Conservation (phyloP, 2,888 invertebrate species). For the Heteromyza rotundicornis region DNA sequence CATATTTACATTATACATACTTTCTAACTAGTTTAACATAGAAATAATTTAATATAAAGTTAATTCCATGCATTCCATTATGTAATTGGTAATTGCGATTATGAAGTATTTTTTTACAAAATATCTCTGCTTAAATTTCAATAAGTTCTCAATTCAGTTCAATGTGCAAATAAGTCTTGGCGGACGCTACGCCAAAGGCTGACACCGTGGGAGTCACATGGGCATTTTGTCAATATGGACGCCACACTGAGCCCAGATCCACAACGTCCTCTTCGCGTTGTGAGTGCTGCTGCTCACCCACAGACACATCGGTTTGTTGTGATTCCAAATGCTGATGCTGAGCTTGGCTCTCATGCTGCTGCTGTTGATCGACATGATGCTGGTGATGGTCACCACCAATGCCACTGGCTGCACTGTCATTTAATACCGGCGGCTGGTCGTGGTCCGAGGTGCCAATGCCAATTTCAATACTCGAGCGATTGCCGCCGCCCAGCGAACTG, state of each 20-base stretch:
- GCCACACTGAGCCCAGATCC: slow-evolving; percentile 71
- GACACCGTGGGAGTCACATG: neutral
- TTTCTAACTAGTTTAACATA: no score
- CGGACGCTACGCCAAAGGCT: slow-evolving; percentile 21
- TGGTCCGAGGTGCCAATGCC: slow-evolving; percentile 60
- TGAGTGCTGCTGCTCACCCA: slow-evolving; percentile 30
- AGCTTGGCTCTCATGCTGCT: slow-evolving; percentile 27
- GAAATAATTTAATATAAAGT: no score
- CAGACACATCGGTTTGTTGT: slow-evolving; percentile 19
- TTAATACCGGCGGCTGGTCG: slow-evolving; percentile 34
- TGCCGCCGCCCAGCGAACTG: slow-evolving; percentile 63
- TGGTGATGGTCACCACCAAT: slow-evolving; percentile 25
- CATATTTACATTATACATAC: neutral
- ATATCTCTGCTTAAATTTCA: slow-evolving; percentile 3
- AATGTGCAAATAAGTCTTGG: slow-evolving; percentile 47
- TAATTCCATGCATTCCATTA: no score
- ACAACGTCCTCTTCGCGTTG: slow-evolving; percentile 53
- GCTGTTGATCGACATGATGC: slow-evolving; percentile 27
- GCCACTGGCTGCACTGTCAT: slow-evolving; percentile 2
- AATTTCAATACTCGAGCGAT: slow-evolving; percentile 67
- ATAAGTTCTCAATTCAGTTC: slow-evolving; percentile 45
- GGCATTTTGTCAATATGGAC: slow-evolving; percentile 70
- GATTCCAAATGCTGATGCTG: slow-evolving; percentile 37
- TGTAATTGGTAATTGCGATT: no score
- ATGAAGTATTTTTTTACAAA: neutral